Evolutionary conservation across 2,888 invertebrate genomes (phyloP), one percentile per base, ranked within the genome.

Genomic region (Troglohyphantes excavatus): DNA sequence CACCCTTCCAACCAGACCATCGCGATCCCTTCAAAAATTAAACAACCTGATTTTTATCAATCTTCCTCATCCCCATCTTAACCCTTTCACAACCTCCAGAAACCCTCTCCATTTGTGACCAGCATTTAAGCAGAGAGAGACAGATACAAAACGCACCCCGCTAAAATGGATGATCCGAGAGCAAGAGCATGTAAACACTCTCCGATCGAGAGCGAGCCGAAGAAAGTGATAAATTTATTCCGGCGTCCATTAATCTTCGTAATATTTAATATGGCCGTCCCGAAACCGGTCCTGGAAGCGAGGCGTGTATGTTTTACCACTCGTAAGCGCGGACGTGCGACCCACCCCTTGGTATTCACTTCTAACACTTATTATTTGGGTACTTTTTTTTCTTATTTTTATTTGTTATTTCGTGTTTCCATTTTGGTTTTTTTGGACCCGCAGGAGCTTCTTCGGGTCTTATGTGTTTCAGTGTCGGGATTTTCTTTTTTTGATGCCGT

Each of bases 261-360:
- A 88, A 88, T 88, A 88, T 88, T 88, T 88, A 88, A 88, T 88
- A 88, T 88, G 87, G 87, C 87, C 76, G 72, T 67, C 79, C 81
- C 33, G 78, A 65, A 87, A 88, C 79, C 73, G 79, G 87, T 79
- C 72, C 76, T 9, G 29, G 26, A 27, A 13, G 63, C 65, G 33
- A 78, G 86, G 86, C 87, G 87, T 87, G 87, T 88, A 88, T 81
- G 87, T 88, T 88, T 88, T 88, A 88, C 87, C 87, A 67, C 87
- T 73, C 29, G 79, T 68, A 87, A 87, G 72, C 79, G 65, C 43
- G 70, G 46, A 79, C 86, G 79, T 72, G 65, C 43, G 61, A 29
- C 63, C 86, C 86, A 46, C 79, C 86, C 86, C 86, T 63, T 72
- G 46, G 83, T 63, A 72, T 83, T 61, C 72, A 83, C 63, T 83